A percentile compares a stretch with the other conserved stretches of the same genome.
These are phyloP conservation scores for Argyra leucocephala DNA, from an alignment of 2,888 invertebrate genomes.

Conservation along the genomic window DNA sequence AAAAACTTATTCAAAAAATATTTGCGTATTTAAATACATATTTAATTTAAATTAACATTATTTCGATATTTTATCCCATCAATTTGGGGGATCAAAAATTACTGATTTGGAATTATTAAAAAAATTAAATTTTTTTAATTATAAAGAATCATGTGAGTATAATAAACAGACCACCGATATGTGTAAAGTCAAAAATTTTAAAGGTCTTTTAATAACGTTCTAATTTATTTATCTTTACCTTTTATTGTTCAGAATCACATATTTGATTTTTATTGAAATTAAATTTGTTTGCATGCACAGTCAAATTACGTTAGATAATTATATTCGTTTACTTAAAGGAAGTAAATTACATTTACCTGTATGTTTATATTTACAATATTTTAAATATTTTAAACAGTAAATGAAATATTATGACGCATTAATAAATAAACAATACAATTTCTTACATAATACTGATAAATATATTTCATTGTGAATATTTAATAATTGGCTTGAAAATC, in stretches of 20 bases:
- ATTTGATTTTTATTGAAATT: neutral
- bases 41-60: neutral
- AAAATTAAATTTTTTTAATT: neutral
- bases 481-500: too few species aligned
- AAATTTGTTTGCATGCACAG: neutral
- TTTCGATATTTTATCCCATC: neutral
- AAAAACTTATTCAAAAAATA: neutral
- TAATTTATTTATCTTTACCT: neutral
- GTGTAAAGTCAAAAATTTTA: neutral
- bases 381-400: too few species aligned
- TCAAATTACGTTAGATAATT: neutral
- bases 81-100: neutral
- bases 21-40: neutral
- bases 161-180: neutral
- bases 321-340: too few species aligned
- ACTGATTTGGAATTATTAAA: neutral
- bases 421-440: too few species aligned
- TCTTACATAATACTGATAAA: too few species aligned
- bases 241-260: neutral
- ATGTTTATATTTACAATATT: too few species aligned
- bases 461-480: too few species aligned
- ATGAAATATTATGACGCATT: too few species aligned
- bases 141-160: conserved; percentile 2
- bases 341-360: too few species aligned
- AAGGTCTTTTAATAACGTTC: neutral